phyloP scores from a whole-genome alignment of 2,797 vertebrate species.

The Malacoraja senta region DNA sequence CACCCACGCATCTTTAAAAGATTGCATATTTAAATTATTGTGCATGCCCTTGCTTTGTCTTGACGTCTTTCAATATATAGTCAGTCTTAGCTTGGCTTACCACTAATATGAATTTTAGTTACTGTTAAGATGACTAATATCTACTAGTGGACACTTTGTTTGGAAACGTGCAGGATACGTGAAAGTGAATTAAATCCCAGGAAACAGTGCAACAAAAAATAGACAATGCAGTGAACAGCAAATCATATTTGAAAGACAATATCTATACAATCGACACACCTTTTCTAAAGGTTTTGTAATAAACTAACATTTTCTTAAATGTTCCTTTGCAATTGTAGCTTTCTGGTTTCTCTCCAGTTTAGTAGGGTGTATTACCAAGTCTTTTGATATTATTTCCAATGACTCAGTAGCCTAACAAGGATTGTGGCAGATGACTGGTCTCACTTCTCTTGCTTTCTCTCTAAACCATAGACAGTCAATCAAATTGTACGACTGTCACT shows the following conservation, averaged over 20 bases:
- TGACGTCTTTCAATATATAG: background rate
- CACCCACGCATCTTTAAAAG: too few species aligned
- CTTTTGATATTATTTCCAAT: background rate
- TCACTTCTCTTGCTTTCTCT: background rate
- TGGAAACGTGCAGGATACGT: background rate
- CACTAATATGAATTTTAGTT: background rate
- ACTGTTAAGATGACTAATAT: too few species aligned
- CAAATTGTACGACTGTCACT: background rate
- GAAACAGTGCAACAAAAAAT: background rate
- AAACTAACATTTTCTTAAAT: background rate
- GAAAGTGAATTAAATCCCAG: background rate
- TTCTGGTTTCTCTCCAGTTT: background rate
- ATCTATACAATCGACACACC: background rate
- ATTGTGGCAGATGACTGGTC: background rate
- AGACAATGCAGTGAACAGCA: background rate
- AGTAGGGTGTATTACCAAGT: background rate
- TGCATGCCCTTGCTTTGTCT: background rate
- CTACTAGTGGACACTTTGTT: too few species aligned
- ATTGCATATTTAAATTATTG: too few species aligned
- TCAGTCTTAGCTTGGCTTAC: background rate
- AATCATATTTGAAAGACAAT: background rate
- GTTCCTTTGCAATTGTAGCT: background rate
- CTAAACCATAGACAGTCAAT: background rate
- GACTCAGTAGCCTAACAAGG: background rate
- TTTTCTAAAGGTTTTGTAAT: background rate